Evolutionary conservation across 2,888 invertebrate genomes (phyloP).

Genomic region (Nasonovia ribisnigri): DNA sequence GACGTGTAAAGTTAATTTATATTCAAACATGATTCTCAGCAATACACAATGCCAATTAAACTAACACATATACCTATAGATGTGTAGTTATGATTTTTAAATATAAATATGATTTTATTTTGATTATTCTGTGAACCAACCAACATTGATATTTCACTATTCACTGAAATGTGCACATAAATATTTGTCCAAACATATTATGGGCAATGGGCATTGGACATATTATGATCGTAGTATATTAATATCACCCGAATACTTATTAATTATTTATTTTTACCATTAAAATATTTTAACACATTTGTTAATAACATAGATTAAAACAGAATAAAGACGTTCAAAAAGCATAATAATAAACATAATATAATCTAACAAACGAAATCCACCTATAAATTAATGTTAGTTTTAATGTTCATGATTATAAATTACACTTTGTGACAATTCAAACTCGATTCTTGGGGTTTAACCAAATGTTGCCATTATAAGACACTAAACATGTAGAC

Average conservation of each 20-base stretch:
- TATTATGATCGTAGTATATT: neutral
- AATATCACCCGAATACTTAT: neutral
- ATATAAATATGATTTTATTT: neutral
- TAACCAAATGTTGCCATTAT: neutral
- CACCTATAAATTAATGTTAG: neutral
- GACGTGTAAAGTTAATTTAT: too few species aligned
- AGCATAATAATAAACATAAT: too few species aligned
- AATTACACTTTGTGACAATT: neutral
- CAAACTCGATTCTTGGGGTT: neutral
- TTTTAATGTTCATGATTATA: neutral
- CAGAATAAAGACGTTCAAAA: neutral
- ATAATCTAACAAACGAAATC: neutral
- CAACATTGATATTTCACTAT: neutral
- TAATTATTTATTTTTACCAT: neutral
- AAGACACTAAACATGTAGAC: neutral
- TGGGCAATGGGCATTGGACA: too few species aligned
- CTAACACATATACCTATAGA: neutral
- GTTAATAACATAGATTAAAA: neutral
- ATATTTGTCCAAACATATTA: neutral
- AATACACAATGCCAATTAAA: neutral
- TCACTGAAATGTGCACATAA: neutral
- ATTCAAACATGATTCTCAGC: neutral
- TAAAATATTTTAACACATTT: neutral
- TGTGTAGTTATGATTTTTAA: neutral
- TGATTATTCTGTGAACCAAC: neutral